These are phyloP conservation scores for Mastigias papua DNA, from an alignment of 30 jellyfish, hydroid and myxozoan genomes.

Conservation along the genomic window DNA sequence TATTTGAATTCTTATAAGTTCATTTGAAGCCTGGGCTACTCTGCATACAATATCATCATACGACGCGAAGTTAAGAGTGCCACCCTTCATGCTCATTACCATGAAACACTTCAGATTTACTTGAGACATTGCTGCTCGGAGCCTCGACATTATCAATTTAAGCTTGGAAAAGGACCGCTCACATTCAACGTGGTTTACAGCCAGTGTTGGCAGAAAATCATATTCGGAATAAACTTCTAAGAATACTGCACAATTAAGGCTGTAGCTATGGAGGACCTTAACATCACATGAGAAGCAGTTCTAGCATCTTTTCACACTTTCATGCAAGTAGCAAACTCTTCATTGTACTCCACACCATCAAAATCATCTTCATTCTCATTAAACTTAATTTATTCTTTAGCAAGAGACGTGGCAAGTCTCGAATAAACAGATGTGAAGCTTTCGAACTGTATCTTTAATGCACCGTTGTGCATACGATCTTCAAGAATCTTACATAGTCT, in stretches of 20 bases:
- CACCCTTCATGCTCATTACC: slow-evolving; percentile 32
- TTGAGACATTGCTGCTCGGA: slow-evolving; percentile 39
- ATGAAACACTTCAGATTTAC: slow-evolving; percentile 51
- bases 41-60: background rate
- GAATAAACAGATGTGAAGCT: slow-evolving; percentile 12
- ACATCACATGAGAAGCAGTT: background rate
- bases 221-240: background rate
- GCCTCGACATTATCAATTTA: slow-evolving; percentile 43
- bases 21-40: background rate
- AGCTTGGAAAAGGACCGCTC: slow-evolving; percentile 52
- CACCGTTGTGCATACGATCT: background rate
- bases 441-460: slow-evolving; percentile 2
- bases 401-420: slow-evolving; percentile 37
- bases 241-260: background rate
- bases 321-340: background rate
- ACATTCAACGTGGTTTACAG: slow-evolving; percentile 68
- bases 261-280: background rate
- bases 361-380: background rate
- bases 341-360: slow-evolving; percentile 2
- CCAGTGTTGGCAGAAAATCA: slow-evolving; percentile 33
- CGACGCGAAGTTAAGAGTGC: background rate
- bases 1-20: background rate
- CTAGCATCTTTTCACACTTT: background rate
- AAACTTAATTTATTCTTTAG: slow-evolving; percentile 5
- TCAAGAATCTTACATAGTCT: slow-evolving; percentile 17